Percentiles rank a stretch among this genome's conserved stretches.
Evolutionary conservation across 2,888 invertebrate species (phyloP).

Genomic region (Stenchaetothrips biformis): DNA sequence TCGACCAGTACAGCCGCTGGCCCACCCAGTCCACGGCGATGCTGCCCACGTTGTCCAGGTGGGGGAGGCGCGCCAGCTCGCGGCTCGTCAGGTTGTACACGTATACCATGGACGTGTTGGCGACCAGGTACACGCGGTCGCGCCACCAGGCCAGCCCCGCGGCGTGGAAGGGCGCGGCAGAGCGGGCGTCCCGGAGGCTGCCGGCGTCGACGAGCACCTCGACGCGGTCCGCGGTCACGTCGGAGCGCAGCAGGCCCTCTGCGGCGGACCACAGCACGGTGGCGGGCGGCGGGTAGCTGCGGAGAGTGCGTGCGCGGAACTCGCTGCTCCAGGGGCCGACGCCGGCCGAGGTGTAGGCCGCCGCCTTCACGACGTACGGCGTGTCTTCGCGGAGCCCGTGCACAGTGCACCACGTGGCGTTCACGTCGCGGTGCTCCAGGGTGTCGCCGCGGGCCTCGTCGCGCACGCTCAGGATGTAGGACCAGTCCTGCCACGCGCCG

Average conservation of each 20-base stretch:
- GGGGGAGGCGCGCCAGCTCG: slow-evolving; percentile 53
- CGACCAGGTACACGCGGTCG: slow-evolving; percentile 68
- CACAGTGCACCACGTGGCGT: slow-evolving; percentile 60
- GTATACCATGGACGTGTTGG: slow-evolving; percentile 65
- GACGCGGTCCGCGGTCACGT: slow-evolving; percentile 72
- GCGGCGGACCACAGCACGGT: slow-evolving; percentile 69
- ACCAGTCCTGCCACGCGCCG: slow-evolving; percentile 70
- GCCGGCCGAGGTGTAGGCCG: slow-evolving; percentile 71
- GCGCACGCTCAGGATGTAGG: slow-evolving; percentile 57
- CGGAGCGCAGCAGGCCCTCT: slow-evolving; percentile 72
- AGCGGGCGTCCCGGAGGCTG: slow-evolving; percentile 41
- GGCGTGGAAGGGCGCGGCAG: slow-evolving; percentile 50
- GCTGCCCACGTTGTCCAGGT: slow-evolving; percentile 68
- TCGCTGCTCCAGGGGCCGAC: slow-evolving; percentile 73
- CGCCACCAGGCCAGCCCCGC: slow-evolving; percentile 74
- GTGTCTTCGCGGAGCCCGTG: slow-evolving; percentile 67
- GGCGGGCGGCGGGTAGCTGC: slow-evolving; percentile 48
- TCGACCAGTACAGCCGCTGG: slow-evolving; percentile 84
- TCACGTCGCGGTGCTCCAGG: slow-evolving; percentile 49
- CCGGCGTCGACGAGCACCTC: slow-evolving; percentile 61
- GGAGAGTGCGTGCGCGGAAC: slow-evolving; percentile 67
- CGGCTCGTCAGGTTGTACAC: slow-evolving; percentile 64
- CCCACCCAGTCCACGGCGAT: slow-evolving; percentile 90
- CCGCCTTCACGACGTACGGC: slow-evolving; percentile 71
- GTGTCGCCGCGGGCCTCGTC: slow-evolving; percentile 51